phyloP scores from a whole-genome alignment of 2,888 invertebrate genomes.

The Lathronympha strigana region DNA sequence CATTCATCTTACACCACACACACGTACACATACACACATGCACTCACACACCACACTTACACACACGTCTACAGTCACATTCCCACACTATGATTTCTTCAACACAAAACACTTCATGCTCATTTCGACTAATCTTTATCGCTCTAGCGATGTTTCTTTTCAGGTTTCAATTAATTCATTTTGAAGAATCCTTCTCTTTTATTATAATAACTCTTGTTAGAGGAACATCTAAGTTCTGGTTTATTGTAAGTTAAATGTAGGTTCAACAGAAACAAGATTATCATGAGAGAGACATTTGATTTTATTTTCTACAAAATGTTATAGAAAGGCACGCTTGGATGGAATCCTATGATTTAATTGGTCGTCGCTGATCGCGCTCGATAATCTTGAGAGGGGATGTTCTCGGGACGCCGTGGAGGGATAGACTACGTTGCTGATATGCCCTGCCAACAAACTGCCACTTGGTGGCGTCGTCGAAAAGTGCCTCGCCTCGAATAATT shows the following conservation, averaged over 20 bases:
- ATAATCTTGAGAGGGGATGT: constrained; percentile 59
- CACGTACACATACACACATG: constrained; percentile 42
- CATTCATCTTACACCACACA: constrained; percentile 40
- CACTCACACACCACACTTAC: constrained; percentile 38
- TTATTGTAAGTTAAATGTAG: constrained; percentile 61
- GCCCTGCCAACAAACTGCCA: constrained; percentile 13
- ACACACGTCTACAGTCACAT: constrained; percentile 46
- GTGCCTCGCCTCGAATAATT: constrained; percentile 24
- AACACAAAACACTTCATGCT: constrained; percentile 48
- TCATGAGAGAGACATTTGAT: constrained; percentile 57
- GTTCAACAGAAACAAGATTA: constrained; percentile 61
- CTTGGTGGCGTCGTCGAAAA: constrained; percentile 22
- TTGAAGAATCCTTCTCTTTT: constrained; percentile 45
- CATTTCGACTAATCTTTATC: constrained; percentile 58
- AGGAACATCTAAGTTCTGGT: constrained; percentile 60
- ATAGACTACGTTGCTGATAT: constrained; percentile 55
- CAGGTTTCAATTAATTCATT: constrained; percentile 61
- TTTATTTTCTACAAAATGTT: constrained; percentile 82
- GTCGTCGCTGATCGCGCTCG: constrained; percentile 74
- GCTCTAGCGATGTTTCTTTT: constrained; percentile 66
- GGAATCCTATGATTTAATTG: constrained; percentile 81
- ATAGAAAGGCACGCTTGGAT: constrained; percentile 83
- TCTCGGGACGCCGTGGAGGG: constrained; percentile 58
- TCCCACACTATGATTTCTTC: constrained; percentile 46
- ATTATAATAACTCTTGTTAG: constrained; percentile 55